A percentile compares a stretch with the other conserved stretches of the same genome.
Conservation (phyloP, 2,113 vertebrate genomes). For the Scatophagus argus region DNA sequence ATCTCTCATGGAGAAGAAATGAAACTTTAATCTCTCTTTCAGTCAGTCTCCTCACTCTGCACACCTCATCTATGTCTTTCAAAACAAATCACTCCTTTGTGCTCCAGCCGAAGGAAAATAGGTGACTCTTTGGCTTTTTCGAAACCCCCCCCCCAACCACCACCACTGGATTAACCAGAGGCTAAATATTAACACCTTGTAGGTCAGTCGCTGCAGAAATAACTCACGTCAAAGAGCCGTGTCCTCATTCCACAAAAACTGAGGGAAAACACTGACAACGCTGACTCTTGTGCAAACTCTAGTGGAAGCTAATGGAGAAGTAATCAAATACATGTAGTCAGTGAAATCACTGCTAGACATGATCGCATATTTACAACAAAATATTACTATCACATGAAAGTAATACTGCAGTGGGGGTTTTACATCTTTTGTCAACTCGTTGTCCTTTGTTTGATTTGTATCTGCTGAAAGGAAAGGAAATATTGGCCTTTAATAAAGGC, state of each 20-base stretch:
- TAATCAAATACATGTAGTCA: not conserved
- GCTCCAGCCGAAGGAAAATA: not conserved
- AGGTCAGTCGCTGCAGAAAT: constrained; percentile 1
- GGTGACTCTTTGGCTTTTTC: not conserved
- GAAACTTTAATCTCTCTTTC: not conserved
- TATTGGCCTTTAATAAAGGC: too few relatives aligned
- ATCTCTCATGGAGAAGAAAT: not conserved
- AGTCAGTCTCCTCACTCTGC: not conserved
- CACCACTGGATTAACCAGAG: not conserved
- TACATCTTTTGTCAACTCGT: too few relatives aligned
- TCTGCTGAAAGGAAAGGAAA: too few relatives aligned
- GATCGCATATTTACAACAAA: too few relatives aligned
- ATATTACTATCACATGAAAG: not conserved
- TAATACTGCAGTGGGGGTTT: too few relatives aligned
- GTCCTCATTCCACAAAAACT: not conserved
- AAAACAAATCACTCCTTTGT: not conserved
- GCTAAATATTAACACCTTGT: constrained; percentile 53
- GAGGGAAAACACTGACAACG: not conserved
- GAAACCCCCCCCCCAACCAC: too few relatives aligned
- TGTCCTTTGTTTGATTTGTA: too few relatives aligned
- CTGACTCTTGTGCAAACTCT: constrained; percentile 47
- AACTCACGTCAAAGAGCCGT: not conserved
- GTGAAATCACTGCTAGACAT: not conserved
- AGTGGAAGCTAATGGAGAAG: constrained; percentile 13
- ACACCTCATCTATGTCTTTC: not conserved